Evolutionary conservation across 2,888 invertebrate genomes (phyloP), one percentile per base, ranked within the genome.

Genomic region (Volucella bombylans): DNA sequence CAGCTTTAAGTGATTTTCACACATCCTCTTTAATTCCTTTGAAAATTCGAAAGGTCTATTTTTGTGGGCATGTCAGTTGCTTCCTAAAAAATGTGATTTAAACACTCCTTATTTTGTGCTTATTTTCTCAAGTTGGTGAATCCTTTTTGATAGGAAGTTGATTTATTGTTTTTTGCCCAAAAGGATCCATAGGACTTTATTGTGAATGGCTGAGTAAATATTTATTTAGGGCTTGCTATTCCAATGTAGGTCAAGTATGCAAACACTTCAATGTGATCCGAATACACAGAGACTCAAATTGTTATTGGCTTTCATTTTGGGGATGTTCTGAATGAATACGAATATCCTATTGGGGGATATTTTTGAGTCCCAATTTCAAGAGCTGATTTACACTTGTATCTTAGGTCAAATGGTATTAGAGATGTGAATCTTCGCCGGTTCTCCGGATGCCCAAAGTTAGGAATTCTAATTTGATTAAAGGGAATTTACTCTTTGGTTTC

Each of bases 221-320:
- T 64, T 64, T 73, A 61, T 14, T 64, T 55, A 64, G 73, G 64
- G 49, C 55, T 73, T 39, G 45, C 39, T 62, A 47, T 52, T 38
- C 15, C 54, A 15, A 73, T 73, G 64, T 73, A 55, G 73, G 73
- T 73, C 73, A 73, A 73, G 73, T 73, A 64, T 47, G 59, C 62
- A 52, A 45, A 68, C 68, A 55, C 54, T 54, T 68, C 38, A 45
- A 11, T 55, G 68, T 68, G 55, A 15, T 55, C 55, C 39, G 68
- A 55, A 52, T 55, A 55, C 38, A 54, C 41, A 54, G 18, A 43
- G 52, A 41, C 0, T 3, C n/a, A 43, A 23, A 31, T 67, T 23
- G 41, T 52, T 67, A 43, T 67, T 54, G 9, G 41, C 10, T 54
- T 67, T 67, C 54, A 67, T 43, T 67, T 54, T 54, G 41, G 52